Conservation (phyloP, 2,797 vertebrate species). For the Acrossocheilus fasciatus region DNA sequence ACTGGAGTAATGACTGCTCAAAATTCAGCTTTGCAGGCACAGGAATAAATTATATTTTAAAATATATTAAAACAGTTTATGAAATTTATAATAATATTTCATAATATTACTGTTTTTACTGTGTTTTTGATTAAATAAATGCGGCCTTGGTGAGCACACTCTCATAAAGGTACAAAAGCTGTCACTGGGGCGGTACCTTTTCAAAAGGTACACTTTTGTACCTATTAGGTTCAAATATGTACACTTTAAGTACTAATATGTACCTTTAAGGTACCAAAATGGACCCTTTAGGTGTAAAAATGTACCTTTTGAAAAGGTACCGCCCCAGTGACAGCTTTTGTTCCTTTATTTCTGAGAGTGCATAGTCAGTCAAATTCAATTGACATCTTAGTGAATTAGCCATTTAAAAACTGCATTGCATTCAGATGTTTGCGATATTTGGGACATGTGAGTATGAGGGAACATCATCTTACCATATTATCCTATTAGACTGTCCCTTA, state of each 20-base stretch:
- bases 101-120: background rate
- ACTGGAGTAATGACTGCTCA: background rate
- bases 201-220: too few relatives aligned
- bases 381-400: constrained; percentile 11
- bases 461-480: background rate
- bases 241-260: too few relatives aligned
- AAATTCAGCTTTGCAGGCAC: background rate
- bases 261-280: too few relatives aligned
- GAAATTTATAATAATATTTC: background rate
- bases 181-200: too few relatives aligned
- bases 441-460: constrained; percentile 49
- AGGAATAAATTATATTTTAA: background rate
- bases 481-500: background rate
- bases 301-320: too few relatives aligned
- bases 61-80: background rate
- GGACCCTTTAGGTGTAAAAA: too few relatives aligned
- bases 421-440: background rate
- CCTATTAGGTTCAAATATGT: too few relatives aligned
- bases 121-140: background rate
- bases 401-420: constrained; percentile 28
- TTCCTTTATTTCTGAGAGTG: too few relatives aligned
- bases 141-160: background rate
- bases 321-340: too few relatives aligned
- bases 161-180: too few relatives aligned
- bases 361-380: background rate